Evolutionary conservation across 2,888 invertebrate genomes (phyloP).

Genomic region (Drosophila parthenogenetica): DNA sequence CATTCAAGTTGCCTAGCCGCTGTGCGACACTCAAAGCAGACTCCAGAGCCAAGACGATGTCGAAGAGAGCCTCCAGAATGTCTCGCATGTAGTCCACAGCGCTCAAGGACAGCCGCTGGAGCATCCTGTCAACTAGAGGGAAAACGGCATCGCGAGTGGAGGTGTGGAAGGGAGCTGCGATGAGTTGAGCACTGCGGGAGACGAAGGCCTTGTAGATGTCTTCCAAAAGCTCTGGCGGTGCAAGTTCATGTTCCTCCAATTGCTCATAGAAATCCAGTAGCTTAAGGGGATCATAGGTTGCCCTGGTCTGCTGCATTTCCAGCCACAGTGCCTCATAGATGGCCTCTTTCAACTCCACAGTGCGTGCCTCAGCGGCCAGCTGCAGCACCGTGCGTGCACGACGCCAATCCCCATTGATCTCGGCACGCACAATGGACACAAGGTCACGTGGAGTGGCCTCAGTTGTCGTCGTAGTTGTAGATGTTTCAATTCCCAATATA

Average conservation of each 20-base stretch:
- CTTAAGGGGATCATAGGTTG: conserved; percentile 59
- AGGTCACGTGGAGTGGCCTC: conserved; percentile 17
- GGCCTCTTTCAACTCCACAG: conserved; percentile 56
- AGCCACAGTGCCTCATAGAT: conserved; percentile 71
- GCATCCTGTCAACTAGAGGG: conserved; percentile 48
- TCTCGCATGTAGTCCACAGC: conserved; percentile 55
- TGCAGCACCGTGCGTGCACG: conserved; percentile 46
- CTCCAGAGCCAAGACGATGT: conserved; percentile 59
- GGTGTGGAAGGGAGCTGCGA: conserved; percentile 63
- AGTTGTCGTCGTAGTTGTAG: background rate
- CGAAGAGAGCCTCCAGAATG: conserved; percentile 58
- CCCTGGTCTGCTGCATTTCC: conserved; percentile 57
- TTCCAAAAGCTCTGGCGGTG: conserved; percentile 32
- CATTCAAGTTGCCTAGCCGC: conserved; percentile 47
- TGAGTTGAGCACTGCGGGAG: conserved; percentile 55
- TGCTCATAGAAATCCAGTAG: conserved; percentile 58
- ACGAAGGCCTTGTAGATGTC: conserved; percentile 49
- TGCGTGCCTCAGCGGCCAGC: conserved; percentile 42
- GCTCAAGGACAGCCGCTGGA: conserved; percentile 54
- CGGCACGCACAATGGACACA: conserved; percentile 59
- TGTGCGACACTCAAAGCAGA: conserved; percentile 49
- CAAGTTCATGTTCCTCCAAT: conserved; percentile 35
- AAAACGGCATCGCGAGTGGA: conserved; percentile 42
- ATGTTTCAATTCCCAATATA: conserved; percentile 26
- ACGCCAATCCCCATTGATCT: conserved; percentile 64